Evolutionary conservation across 2,797 vertebrate species (phyloP).

Genomic region (Hemitrygon akajei): DNA sequence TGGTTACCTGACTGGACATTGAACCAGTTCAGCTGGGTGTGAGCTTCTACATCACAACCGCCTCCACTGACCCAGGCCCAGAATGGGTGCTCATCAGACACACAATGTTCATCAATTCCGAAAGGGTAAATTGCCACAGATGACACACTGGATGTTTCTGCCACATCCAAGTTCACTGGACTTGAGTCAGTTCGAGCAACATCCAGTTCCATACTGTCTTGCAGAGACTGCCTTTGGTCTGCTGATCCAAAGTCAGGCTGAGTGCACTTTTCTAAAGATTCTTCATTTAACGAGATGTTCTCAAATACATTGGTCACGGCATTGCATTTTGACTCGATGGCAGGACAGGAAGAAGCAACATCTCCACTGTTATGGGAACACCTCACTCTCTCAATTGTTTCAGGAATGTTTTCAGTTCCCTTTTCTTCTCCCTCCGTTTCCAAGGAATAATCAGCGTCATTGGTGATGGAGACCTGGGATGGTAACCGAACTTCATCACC

Average conservation of each 20-base stretch:
- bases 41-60: conserved; percentile 75
- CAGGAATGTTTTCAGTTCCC: conserved; percentile 20
- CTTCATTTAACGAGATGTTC: conserved; percentile 4
- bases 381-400: neutral
- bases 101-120: conserved; percentile 70
- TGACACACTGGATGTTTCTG: conserved; percentile 69
- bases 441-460: conserved; percentile 61
- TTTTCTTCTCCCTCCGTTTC: conserved; percentile 55
- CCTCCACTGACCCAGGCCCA: conserved; percentile 93
- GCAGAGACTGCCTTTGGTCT: conserved; percentile 44
- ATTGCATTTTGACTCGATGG: conserved; percentile 24
- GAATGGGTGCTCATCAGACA: conserved; percentile 67
- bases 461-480: conserved; percentile 56
- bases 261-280: conserved; percentile 38
- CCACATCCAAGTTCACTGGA: conserved; percentile 44
- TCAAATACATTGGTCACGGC: neutral
- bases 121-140: conserved; percentile 68
- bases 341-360: neutral
- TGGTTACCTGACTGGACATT: conserved; percentile 61
- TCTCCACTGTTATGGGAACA: neutral
- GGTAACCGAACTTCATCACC: conserved; percentile 75
- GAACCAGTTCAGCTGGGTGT: conserved; percentile 78
- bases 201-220: conserved; percentile 77
- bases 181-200: conserved; percentile 62
- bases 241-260: neutral